phyloP scores from a whole-genome alignment of 2,113 vertebrate species.

The Bufo bufo region DNA sequence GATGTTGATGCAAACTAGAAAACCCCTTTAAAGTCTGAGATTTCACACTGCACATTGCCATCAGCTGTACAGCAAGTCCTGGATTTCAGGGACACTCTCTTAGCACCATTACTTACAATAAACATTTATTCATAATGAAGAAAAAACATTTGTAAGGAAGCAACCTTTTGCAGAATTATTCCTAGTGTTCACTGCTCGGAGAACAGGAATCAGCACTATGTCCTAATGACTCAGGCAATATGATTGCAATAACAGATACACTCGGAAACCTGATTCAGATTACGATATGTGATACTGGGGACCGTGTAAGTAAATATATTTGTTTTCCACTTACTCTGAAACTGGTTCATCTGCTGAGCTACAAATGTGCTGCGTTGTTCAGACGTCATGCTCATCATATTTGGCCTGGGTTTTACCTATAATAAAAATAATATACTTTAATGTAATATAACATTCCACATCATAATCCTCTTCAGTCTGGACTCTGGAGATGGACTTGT shows the following conservation, averaged over 20 bases:
- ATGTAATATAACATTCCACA: neutral
- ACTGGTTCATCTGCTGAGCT: constrained; percentile 78
- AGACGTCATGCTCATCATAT: constrained; percentile 73
- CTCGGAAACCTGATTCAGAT: neutral
- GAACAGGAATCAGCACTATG: neutral
- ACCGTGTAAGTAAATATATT: neutral
- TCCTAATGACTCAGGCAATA: neutral
- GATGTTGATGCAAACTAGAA: no score
- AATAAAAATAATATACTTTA: constrained; percentile 57
- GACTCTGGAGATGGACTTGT: neutral
- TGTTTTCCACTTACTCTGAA: constrained; percentile 76
- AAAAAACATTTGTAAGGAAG: neutral
- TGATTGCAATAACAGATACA: neutral
- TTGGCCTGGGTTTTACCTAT: constrained; percentile 82
- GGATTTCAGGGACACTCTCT: no score
- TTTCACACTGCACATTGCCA: no score
- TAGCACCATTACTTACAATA: no score
- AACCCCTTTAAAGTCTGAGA: no score
- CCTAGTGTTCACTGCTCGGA: no score
- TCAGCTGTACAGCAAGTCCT: no score
- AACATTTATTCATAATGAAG: no score
- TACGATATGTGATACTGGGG: neutral
- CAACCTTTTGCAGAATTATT: neutral
- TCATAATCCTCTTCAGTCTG: neutral
- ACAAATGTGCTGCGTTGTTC: constrained; percentile 71